Evolutionary conservation across 2,888 invertebrate species (phyloP).

Genomic region (Tribolium freemani): DNA sequence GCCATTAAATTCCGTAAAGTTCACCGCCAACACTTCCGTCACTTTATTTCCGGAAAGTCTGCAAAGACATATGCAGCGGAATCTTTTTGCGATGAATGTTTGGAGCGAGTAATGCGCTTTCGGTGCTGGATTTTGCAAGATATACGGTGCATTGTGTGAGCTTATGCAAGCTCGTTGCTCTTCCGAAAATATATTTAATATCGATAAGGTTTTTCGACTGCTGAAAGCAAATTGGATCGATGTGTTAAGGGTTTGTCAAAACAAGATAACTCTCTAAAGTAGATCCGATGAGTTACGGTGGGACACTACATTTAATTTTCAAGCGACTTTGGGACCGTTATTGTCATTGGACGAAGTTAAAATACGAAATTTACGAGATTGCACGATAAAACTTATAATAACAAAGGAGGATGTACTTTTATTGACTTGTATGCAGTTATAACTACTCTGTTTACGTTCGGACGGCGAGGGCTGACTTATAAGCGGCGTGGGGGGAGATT

Average conservation of each 20-base stretch:
- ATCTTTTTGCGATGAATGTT: constrained; percentile 23
- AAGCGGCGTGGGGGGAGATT: neutral
- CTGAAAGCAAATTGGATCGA: constrained; percentile 20
- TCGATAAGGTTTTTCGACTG: constrained; percentile 22
- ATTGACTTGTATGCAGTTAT: constrained; percentile 31
- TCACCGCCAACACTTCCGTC: constrained; percentile 11
- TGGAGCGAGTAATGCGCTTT: constrained; percentile 36
- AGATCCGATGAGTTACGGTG: neutral
- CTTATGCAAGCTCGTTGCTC: constrained; percentile 4
- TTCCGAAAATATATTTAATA: constrained; percentile 23
- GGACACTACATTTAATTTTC: constrained; percentile 24
- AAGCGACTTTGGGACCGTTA: constrained; percentile 27
- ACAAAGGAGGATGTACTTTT: constrained; percentile 35
- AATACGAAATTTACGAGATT: constrained; percentile 37
- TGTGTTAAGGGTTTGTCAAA: neutral
- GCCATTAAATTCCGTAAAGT: constrained; percentile 18
- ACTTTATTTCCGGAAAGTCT: constrained; percentile 8
- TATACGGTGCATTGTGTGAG: constrained; percentile 35
- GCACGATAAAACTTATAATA: constrained; percentile 41
- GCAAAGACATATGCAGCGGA: constrained; percentile 20
- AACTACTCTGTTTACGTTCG: constrained; percentile 34
- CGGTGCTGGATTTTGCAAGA: constrained; percentile 22
- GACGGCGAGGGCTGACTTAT: constrained; percentile 40
- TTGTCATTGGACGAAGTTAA: constrained; percentile 24
- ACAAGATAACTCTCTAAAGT: neutral